A percentile compares a stretch with the other conserved stretches of the same genome.
These are phyloP conservation scores for Ptyas mucosa DNA, from an alignment of 2,113 vertebrate species.

Conservation along the genomic window DNA sequence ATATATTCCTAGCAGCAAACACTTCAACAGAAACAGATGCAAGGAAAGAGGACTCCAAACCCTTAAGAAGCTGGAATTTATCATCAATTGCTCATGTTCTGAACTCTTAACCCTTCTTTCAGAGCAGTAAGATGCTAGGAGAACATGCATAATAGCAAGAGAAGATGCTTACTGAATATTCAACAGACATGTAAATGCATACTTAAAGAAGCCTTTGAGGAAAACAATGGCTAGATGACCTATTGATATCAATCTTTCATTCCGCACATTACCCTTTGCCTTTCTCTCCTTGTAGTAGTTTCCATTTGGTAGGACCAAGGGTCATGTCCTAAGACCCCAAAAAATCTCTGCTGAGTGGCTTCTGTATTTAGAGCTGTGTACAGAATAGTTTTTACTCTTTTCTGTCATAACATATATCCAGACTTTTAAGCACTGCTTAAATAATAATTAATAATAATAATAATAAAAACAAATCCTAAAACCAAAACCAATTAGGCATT, in stretches of 20 bases:
- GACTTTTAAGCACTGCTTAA: not conserved
- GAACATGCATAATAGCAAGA: slow-evolving; percentile 11
- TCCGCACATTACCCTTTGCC: slow-evolving; percentile 3
- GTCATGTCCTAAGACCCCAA: not conserved
- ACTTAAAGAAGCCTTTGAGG: slow-evolving; percentile 16
- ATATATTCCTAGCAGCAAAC: slow-evolving; percentile 15
- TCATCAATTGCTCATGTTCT: not conserved
- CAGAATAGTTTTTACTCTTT: not conserved
- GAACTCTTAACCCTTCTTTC: slow-evolving; percentile 30
- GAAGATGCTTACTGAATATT: slow-evolving; percentile 27
- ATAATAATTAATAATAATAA: not conserved
- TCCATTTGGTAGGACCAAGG: not conserved
- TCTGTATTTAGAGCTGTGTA: not conserved
- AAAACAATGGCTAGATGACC: not conserved
- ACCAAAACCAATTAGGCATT: not conserved
- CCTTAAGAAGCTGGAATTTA: not conserved
- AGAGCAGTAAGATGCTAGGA: slow-evolving; percentile 2
- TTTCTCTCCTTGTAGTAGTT: not conserved
- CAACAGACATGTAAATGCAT: slow-evolving; percentile 13
- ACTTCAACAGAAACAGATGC: slow-evolving; percentile 9
- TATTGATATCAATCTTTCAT: slow-evolving; percentile 13
- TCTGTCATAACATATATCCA: not conserved
- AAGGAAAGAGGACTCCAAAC: not conserved
- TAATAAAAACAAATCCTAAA: not conserved
- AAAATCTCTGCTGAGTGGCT: not conserved